A percentile compares a stretch with the other conserved stretches of the same genome.
phyloP scores from a whole-genome alignment of 1,140 invertebrate species.

The Brachystomella parvula region DNA sequence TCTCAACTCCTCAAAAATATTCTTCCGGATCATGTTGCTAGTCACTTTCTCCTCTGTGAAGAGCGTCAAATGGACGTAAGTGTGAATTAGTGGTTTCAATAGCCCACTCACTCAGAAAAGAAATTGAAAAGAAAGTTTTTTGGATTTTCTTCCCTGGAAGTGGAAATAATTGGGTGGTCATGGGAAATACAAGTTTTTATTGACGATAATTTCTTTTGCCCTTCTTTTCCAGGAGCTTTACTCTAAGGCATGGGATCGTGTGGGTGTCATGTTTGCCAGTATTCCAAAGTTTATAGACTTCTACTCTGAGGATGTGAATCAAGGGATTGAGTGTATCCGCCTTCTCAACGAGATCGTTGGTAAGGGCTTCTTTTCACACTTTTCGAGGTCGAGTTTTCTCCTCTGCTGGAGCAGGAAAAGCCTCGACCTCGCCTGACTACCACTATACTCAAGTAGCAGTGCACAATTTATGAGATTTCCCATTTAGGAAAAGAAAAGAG shows the following conservation, averaged over 20 bases:
- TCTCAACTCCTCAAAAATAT: conserved; percentile 84
- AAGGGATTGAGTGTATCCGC: conserved; percentile 93
- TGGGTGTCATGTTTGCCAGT: conserved; percentile 94
- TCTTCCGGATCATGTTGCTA: conserved; percentile 88
- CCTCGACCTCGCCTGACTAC: too few species aligned
- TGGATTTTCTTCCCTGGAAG: not conserved
- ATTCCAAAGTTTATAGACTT: conserved; percentile 98
- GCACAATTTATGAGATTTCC: conserved; percentile 1
- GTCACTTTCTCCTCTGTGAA: conserved; percentile 72
- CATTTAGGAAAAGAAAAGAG: not conserved
- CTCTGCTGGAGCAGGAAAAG: not conserved
- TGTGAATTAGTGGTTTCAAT: not conserved
- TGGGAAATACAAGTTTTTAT: not conserved
- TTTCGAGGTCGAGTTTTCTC: not conserved
- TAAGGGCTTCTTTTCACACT: conserved; percentile 42
- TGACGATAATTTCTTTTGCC: not conserved
- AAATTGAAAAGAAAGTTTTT: not conserved
- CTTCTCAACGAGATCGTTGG: conserved; percentile 97
- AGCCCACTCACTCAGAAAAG: not conserved
- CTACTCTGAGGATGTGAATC: conserved; percentile 94
- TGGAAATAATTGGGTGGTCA: not conserved
- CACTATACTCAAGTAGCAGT: too few species aligned
- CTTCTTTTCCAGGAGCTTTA: conserved; percentile 71
- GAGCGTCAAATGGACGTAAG: conserved; percentile 58
- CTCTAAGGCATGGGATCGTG: conserved; percentile 82